Conservation (phyloP, 1,140 invertebrate genomes). For the Apis mellifera region DNA sequence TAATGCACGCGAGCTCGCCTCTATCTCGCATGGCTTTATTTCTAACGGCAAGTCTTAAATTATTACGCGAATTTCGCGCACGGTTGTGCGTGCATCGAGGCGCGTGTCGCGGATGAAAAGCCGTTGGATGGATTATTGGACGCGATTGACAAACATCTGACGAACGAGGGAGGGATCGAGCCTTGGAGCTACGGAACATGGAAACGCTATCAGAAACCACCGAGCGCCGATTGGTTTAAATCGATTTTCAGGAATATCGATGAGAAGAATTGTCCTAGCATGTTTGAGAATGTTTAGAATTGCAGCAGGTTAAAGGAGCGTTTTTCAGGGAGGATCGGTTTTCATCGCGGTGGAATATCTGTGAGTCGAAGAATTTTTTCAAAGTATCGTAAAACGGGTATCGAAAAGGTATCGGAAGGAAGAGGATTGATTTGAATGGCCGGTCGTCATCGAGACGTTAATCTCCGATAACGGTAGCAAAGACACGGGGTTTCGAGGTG, state of each 20-base stretch:
- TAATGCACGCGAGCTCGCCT: constrained; percentile 22
- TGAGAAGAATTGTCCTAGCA: background rate
- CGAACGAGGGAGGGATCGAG: constrained; percentile 15
- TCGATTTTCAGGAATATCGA: background rate
- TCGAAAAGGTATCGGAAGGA: background rate
- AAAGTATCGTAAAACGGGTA: background rate
- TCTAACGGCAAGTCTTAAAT: background rate
- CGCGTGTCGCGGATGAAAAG: background rate
- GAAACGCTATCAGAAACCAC: constrained; percentile 18
- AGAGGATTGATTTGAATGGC: constrained; percentile 15
- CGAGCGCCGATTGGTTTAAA: background rate
- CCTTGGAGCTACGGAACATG: background rate
- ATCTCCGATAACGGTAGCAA: constrained; percentile 53
- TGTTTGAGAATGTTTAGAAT: background rate
- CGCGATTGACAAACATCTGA: constrained; percentile 32
- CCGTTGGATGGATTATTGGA: background rate
- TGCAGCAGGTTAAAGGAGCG: too few species aligned
- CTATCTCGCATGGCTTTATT: too few species aligned
- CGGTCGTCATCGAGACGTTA: constrained; percentile 30
- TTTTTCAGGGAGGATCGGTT: too few species aligned
- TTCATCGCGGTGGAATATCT: background rate
- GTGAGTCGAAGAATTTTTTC: background rate
- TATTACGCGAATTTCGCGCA: background rate
- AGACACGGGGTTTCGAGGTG: constrained; percentile 26
- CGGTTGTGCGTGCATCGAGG: background rate